Base-by-base conservation (phyloP, 92 coral and sea anemone species). In the Parazoanthus atlanticus region DNA sequence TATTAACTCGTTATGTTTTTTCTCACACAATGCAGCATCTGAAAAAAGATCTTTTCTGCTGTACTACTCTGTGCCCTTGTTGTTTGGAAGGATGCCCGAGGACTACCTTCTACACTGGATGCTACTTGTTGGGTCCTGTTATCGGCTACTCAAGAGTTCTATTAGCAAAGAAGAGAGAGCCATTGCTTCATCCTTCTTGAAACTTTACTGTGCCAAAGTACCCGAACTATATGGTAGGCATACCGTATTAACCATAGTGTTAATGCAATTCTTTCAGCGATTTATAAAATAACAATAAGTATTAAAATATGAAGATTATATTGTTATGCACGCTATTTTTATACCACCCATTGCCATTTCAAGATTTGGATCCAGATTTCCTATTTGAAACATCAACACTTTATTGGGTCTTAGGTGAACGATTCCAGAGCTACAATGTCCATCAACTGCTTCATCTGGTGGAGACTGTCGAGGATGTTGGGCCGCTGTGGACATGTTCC, bases 401-500 rank as follows among this genome's bases (percentile, higher is more conserved):
- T 75, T 75, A 40, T 38, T 31, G 66, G 36, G 31, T 79, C 73
- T 33, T 78, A 88, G 90, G 90, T 79, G n/a, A 28, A 36, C 85
- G 69, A 34, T 88, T 56, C 47, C 26, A 21, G 80, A 84, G 76
- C 26, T 84, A 23, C 47, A 84, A 84, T 84, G 77, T 84, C 26
- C 88, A 84, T 84, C 88, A 84, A 84, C 88, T 84, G 34, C 69
- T 84, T 25, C 88, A 84, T 40, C 78, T 84, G 28, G 54, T 46
- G 5, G 80, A 84, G 36, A 21, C 32, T 64, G 88, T 88, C 11
- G 49, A 49, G 80, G 79, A 88, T 40, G 85, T 88, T 70, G 90
- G 90, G 34, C 86, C 85, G 21, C 90, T 88, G 49, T 88, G 90
- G 90, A 79, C 85, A 31, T 77, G 80, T 88, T 88, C 90, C 17